Evolutionary conservation across 1,140 invertebrate species (phyloP).

Genomic region (Cotesia chilonis): DNA sequence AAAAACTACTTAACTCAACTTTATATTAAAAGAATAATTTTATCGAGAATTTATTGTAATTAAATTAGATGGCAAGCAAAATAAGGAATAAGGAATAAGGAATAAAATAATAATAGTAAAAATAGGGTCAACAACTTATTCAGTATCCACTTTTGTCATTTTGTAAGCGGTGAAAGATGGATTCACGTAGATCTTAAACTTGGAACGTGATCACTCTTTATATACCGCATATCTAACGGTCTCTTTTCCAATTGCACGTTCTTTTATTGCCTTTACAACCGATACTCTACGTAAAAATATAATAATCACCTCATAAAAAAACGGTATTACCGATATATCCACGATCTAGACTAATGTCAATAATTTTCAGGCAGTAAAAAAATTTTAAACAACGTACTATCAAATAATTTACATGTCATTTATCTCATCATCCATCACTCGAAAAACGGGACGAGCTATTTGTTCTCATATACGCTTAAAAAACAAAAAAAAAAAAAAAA

Average conservation of each 20-base stretch:
- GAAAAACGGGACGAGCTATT: too few relatives aligned
- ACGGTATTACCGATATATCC: background rate
- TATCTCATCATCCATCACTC: too few relatives aligned
- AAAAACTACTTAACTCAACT: constrained; percentile 6
- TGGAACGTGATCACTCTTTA: constrained; percentile 2
- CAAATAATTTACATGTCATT: too few relatives aligned
- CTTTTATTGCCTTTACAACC: background rate
- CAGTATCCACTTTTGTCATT: constrained; percentile 17
- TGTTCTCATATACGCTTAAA: too few relatives aligned
- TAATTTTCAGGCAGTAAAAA: too few relatives aligned
- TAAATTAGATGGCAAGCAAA: background rate
- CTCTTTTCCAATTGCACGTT: constrained; percentile 14
- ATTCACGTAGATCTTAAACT: constrained; percentile 18
- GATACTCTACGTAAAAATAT: background rate
- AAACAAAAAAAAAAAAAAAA: too few relatives aligned
- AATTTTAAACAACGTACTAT: too few relatives aligned
- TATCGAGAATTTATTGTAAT: background rate
- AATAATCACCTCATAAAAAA: background rate
- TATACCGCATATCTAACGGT: constrained; percentile 17
- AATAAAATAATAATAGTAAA: background rate
- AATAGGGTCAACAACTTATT: constrained; percentile 29
- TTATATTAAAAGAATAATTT: constrained; percentile 2
- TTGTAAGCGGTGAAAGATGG: background rate
- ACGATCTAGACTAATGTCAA: too few relatives aligned
- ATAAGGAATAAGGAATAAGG: constrained; percentile 13